A percentile compares a stretch with the other conserved stretches of the same genome.
phyloP scores from a whole-genome alignment of 2,888 invertebrate species.

The Adineta ricciae region DNA sequence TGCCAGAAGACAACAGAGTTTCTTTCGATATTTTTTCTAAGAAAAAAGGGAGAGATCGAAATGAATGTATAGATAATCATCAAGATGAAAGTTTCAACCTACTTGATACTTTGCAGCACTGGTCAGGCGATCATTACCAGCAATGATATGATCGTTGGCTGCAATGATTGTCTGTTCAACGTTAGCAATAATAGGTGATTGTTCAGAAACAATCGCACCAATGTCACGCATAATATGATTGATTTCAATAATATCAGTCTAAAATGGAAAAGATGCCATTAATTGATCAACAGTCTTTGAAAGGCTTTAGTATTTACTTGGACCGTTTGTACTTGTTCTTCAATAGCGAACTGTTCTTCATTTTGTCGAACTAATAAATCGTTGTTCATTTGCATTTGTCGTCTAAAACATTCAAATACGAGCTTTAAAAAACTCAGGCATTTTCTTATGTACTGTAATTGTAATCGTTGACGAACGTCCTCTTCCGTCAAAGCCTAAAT shows the following conservation, averaged over 20 bases:
- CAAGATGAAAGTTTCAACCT: neutral
- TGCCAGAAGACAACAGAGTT: neutral
- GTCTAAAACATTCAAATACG: neutral
- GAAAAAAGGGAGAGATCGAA: too few species aligned
- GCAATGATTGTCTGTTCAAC: neutral
- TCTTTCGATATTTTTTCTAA: neutral
- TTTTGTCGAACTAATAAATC: neutral
- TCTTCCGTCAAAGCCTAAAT: neutral
- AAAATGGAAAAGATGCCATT: neutral
- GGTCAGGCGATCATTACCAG: neutral
- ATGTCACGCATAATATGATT: neutral
- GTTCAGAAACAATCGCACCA: neutral
- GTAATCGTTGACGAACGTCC: neutral
- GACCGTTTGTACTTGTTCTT: neutral
- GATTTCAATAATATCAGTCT: neutral
- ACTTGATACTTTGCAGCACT: neutral
- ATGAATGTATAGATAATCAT: too few species aligned
- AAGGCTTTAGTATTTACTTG: neutral
- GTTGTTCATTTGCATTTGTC: neutral
- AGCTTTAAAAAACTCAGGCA: neutral
- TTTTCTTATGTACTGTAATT: neutral
- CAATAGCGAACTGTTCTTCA: neutral
- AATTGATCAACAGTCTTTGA: neutral
- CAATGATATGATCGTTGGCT: neutral
- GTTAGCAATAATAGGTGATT: neutral